Percentiles rank a stretch among this genome's conserved stretches.
phyloP scores from a whole-genome alignment of 2,113 vertebrate species.

The Python bivittatus region DNA sequence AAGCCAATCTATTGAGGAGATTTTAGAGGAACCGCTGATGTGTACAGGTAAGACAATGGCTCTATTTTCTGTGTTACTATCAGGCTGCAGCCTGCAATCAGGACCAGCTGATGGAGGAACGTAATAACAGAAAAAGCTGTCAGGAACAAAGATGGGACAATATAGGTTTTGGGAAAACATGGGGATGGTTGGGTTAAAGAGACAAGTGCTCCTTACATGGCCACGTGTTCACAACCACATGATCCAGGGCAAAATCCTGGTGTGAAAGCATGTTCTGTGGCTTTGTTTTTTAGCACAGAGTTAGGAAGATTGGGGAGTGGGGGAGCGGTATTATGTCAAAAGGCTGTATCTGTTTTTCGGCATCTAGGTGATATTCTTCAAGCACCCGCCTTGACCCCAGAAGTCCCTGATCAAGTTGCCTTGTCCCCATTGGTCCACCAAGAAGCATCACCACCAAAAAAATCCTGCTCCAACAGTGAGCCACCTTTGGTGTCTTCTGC shows the following conservation, averaged over 20 bases:
- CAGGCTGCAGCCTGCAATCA: neutral
- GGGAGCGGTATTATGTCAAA: neutral
- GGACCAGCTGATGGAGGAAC: too few relatives aligned
- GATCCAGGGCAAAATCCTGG: neutral
- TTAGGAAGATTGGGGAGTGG: neutral
- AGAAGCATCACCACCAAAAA: constrained; percentile 32
- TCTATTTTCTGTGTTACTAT: neutral
- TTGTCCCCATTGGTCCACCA: constrained; percentile 14
- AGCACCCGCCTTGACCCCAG: constrained; percentile 36
- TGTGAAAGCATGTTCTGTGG: neutral
- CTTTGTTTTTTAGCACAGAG: neutral
- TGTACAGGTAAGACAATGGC: constrained; percentile 68
- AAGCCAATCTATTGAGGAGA: constrained; percentile 84
- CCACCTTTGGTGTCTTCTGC: constrained; percentile 34
- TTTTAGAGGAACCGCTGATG: constrained; percentile 77
- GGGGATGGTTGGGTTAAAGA: neutral
- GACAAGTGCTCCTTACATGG: neutral
- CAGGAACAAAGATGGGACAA: neutral
- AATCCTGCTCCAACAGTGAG: constrained; percentile 1
- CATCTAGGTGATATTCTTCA: constrained; percentile 61
- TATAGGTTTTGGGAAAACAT: neutral
- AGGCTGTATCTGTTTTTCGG: constrained; percentile 22
- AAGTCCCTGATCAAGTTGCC: neutral
- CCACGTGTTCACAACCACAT: neutral
- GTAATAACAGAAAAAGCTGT: neutral